A percentile compares a stretch with the other conserved stretches of the same genome.
Conservation (phyloP, 2,888 invertebrate genomes). For the Cyclophora albipunctata region DNA sequence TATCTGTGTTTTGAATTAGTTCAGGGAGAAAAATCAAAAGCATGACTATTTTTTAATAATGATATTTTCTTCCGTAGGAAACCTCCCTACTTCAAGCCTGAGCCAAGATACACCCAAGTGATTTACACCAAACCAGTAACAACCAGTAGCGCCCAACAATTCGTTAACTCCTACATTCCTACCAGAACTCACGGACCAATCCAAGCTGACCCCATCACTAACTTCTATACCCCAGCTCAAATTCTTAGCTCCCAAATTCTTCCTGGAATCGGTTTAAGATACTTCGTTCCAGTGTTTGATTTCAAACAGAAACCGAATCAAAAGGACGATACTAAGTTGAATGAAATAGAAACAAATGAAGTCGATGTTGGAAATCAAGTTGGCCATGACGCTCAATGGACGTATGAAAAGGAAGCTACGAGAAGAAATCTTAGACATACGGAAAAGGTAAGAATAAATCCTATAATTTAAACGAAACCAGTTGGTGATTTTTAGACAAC, state of each 20-base stretch:
- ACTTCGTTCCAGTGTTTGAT: slow-evolving; percentile 50
- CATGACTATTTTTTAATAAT: no score
- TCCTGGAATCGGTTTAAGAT: slow-evolving; percentile 59
- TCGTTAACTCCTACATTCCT: slow-evolving; percentile 59
- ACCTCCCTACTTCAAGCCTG: slow-evolving; percentile 56
- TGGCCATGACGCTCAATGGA: slow-evolving; percentile 53
- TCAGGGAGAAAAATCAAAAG: no score
- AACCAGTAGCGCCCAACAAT: slow-evolving; percentile 54
- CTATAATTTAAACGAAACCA: not conserved
- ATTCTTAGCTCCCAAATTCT: slow-evolving; percentile 54
- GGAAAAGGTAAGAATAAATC: slow-evolving; percentile 41
- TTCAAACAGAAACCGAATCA: not conserved
- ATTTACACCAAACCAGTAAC: slow-evolving; percentile 36
- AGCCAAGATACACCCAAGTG: slow-evolving; percentile 58
- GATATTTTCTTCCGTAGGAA: slow-evolving; percentile 36
- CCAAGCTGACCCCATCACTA: slow-evolving; percentile 27
- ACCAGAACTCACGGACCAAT: slow-evolving; percentile 27
- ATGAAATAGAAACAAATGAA: slow-evolving; percentile 50
- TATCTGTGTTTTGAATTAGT: no score
- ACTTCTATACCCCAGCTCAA: slow-evolving; percentile 46
- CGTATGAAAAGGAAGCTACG: slow-evolving; percentile 54
- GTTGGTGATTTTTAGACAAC: not conserved
- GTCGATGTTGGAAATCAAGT: slow-evolving; percentile 33
- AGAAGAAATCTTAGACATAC: slow-evolving; percentile 43
- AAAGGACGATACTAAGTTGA: slow-evolving; percentile 51